Evolutionary conservation across 2,797 vertebrate species (phyloP), one percentile per base, ranked within the genome.

Genomic region (Betta splendens): DNA sequence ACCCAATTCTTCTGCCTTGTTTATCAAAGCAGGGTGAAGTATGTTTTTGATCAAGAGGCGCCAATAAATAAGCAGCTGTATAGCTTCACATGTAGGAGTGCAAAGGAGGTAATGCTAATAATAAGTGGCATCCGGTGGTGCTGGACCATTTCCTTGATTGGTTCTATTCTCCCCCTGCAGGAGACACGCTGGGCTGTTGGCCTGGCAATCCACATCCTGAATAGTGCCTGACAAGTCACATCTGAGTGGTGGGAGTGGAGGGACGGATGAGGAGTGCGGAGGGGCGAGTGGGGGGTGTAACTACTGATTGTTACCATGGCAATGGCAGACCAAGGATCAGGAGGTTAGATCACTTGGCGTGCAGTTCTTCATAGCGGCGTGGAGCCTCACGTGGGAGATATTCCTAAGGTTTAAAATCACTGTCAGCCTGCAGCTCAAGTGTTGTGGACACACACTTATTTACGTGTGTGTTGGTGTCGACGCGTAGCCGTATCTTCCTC

Each of bases 351-450:
- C n/a, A 44, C 69, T 47, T 59, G 48, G 70, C 48, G 55, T 60
- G 77, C 65, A 45, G 61, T 72, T 63, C 80, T 79, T 69, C 69
- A 85, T 80, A 65, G 83, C 83, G 69, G 79, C 71, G 55, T 77
- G 80, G 85, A 64, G 80, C 58, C 78, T 52, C 81, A 87, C 18
- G 67, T 71, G 59, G 62, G 62, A 84, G 74, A 81, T 83, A 81
- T 84, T 84, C 64, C 67, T 50, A 43, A 52, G 75, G 79, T 84
- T 88, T 85, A 77, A 87, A 89, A 86, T 85, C 87, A 74, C 86
- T 62, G 84, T 68, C 80, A 83, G 75, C 62, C 72, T 17, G 47
- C 69, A 72, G 74, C 78, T 85, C 64, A 50, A 78, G 76, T 63
- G 76, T 62, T 61, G 40, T 38, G 43, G 17, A 65, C 40, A 35